Evolutionary conservation across 2,888 invertebrate genomes (phyloP).

Genomic region (Neoitamus cyanurus): DNA sequence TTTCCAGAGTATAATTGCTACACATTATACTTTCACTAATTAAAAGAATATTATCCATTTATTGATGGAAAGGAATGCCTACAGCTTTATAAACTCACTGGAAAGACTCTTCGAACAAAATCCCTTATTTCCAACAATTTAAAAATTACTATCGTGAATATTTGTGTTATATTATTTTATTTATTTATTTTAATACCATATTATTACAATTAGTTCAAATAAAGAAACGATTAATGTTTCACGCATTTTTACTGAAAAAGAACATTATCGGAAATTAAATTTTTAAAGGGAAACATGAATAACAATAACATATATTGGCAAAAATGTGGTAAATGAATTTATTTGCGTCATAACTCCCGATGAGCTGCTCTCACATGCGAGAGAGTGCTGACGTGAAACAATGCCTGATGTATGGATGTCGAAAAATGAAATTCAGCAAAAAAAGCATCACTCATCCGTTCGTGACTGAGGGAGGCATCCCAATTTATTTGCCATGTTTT

Average conservation of each 20-base stretch:
- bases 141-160: too few relatives aligned
- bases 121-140: too few relatives aligned
- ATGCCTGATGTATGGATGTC: not conserved
- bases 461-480: not conserved
- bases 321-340: not conserved
- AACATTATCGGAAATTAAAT: not conserved
- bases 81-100: too few relatives aligned
- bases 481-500: not conserved
- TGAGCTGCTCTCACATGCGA: not conserved
- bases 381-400: not conserved
- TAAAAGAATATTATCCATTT: too few relatives aligned
- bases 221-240: not conserved
- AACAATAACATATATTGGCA: not conserved
- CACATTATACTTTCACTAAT: too few relatives aligned
- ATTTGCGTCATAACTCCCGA: not conserved
- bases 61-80: too few relatives aligned
- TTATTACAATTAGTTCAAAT: not conserved
- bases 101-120: too few relatives aligned
- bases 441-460: not conserved
- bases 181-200: too few relatives aligned
- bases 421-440: not conserved
- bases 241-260: too few relatives aligned
- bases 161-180: too few relatives aligned
- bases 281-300: not conserved
- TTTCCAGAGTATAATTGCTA: too few relatives aligned